Base-by-base conservation (phyloP, 2,797 vertebrate genomes). In the Phyllotis vaccarum region DNA sequence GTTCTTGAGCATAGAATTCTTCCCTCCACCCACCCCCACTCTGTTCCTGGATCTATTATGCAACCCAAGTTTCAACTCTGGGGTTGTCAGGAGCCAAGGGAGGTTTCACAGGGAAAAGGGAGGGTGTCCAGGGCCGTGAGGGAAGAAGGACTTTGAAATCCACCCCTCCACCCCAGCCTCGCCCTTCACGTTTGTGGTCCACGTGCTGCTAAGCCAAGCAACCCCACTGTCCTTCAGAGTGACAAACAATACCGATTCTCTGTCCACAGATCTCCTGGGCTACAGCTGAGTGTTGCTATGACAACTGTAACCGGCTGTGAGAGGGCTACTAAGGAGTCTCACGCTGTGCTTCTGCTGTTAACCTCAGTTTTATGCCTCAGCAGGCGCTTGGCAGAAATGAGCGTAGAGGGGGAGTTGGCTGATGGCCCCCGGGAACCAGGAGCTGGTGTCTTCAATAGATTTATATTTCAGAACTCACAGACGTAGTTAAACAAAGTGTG, bases 261-360 rank as follows among this genome's bases (percentile, higher is more conserved):
- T 58, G 52, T 43, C 27, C 68, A 5, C 5, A 1, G 52, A 21
- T 49, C 87, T 76, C 72, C 72, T 1, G 3, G 56, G 40, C 17
- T n/a, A n/a, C 29, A 11, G 72, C 87, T 29, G 56, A 89, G 24
- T 49, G 87, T 89, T 89, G 87, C 87, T 62, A 76, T 62, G 87
- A 40, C 40, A 89, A 89, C 87, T 46, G 31, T 60, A 49, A 60
- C 66, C 64, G 9, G 19, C 70, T 75, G 86, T 58, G 70, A 88
- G 60, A 60, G 54, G 70, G 37, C 40, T 40, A 60, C 54, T 75
- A 60, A 88, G 86, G 29, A 60, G 37, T 40, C 46, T 68, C 17
- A 31, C 0, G 27, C 37, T 46, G 40, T 24, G 86, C 54, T 88
- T 34, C 37, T 43, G n/a, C 68, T 10, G 70, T 75, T 8, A 70